These are phyloP conservation scores for Zoanthus sociatus DNA, from an alignment of 92 coral and sea anemone genomes.

Conservation along the genomic window DNA sequence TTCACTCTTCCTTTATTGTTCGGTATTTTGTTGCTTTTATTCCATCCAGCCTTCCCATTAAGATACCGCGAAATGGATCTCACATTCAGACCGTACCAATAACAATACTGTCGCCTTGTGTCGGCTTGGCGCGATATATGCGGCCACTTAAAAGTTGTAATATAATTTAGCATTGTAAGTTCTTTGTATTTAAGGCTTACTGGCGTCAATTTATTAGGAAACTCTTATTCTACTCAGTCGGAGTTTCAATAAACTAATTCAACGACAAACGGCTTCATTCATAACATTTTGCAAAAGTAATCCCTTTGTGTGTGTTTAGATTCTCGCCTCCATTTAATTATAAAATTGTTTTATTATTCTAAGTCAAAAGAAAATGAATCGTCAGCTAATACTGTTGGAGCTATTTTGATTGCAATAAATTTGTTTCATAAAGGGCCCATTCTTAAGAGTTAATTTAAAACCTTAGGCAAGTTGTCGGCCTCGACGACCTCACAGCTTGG, in stretches of 20 bases:
- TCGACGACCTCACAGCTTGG: conserved; percentile 5
- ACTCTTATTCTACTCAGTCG: conserved; percentile 50
- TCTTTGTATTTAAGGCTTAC: conserved; percentile 19
- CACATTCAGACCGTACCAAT: background rate
- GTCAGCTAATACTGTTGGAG: conserved; percentile 72
- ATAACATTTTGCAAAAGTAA: conserved; percentile 26
- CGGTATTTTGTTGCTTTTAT: conserved; percentile 37
- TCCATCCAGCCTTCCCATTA: conserved; percentile 10
- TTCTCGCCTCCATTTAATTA: conserved; percentile 75
- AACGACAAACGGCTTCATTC: conserved; percentile 45
- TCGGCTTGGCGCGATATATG: conserved; percentile 36
- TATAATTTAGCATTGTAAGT: conserved; percentile 21
- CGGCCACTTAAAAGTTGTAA: conserved; percentile 17
- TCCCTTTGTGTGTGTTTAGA: conserved; percentile 45
- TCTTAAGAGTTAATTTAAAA: conserved; percentile 75
- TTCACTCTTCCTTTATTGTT: conserved; percentile 34
- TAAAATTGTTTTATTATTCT: conserved; percentile 82
- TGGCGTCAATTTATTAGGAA: conserved; percentile 36
- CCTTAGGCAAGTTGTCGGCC: conserved; percentile 40
- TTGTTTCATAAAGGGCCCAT: conserved; percentile 69
- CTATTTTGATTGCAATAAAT: conserved; percentile 77
- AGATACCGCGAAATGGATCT: background rate
- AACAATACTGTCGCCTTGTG: conserved; percentile 42
- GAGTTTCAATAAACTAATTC: conserved; percentile 51
- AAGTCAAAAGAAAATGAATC: conserved; percentile 79